Evolutionary conservation across 2,888 invertebrate genomes (phyloP), one percentile per base, ranked within the genome.

Genomic region (Chrysolina haemoptera): DNA sequence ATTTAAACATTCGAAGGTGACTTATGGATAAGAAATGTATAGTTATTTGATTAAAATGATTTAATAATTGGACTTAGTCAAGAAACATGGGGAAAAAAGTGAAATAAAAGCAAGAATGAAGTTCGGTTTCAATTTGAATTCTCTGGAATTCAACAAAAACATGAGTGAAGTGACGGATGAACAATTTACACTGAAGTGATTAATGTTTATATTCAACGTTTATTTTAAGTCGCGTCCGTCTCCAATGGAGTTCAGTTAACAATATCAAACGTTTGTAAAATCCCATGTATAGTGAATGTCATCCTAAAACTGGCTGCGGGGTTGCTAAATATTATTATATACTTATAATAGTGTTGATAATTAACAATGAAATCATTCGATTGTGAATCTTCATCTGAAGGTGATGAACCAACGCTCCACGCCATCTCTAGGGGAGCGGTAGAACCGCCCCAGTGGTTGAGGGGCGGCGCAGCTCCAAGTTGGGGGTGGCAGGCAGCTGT

Each of bases 361-460:
- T 62, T 68, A 48, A 84, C 67, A 81, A 88, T 88, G 88, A 88
- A 88, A 81, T 87, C 88, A 35, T 87, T 88, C 80, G 88, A 88
- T 78, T 88, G 88, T 70, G 88, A 88, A 81, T 88, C 88, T 22
- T 88, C 87, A 35, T 88, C 88, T 14, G 88, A 88, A 78, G 88
- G 87, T 63, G 88, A 88, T 76, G 88, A 88, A 83, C 85, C 87
- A 16, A 85, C 86, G 14, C 84, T 87, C 63, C 85, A 86, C 81
- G 87, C 88, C 86, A 87, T 88, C 85, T 86, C 88, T 68, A 84
- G 88, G 74, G 82, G 85, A 67, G 83, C 85, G 75, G 84, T 83
- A 2, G 87, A 87, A 84, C 82, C 87, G 12, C 84, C 87, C 4
- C 88, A 87, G 71, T 88, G 88, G 88, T 77, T 88, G 62, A 82